phyloP scores from a whole-genome alignment of 1,140 invertebrate genomes.

The Cotesia glomerata region DNA sequence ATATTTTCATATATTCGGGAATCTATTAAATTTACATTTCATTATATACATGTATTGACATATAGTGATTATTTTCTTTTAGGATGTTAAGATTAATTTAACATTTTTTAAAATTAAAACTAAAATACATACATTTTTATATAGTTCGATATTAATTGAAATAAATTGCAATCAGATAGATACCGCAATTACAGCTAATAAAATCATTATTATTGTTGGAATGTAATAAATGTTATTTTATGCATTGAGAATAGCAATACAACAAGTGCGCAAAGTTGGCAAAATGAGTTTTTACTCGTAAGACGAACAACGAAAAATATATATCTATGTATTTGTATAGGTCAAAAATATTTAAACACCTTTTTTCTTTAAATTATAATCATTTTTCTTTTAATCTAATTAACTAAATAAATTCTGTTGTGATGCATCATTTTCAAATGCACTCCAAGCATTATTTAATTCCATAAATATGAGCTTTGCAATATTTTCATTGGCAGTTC shows the following conservation, averaged over 20 bases:
- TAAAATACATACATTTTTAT: neutral
- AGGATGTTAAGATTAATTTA: neutral
- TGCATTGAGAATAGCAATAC: constrained; percentile 30
- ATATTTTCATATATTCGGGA: constrained; percentile 60
- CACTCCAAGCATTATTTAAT: constrained; percentile 97
- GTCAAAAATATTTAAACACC: neutral
- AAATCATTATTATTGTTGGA: constrained; percentile 30
- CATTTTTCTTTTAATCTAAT: constrained; percentile 43
- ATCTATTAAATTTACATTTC: constrained; percentile 58
- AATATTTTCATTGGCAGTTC: constrained; percentile 86
- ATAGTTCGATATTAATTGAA: neutral
- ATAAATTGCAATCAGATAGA: neutral
- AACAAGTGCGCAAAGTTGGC: constrained; percentile 33
- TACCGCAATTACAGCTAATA: constrained; percentile 30
- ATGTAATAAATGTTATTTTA: constrained; percentile 35
- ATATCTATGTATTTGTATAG: neutral
- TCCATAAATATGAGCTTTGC: constrained; percentile 99
- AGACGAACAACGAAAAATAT: constrained; percentile 33
- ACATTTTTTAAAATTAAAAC: neutral
- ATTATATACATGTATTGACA: constrained; percentile 58
- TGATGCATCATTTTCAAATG: constrained; percentile 91
- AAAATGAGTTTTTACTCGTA: constrained; percentile 19
- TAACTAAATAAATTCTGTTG: constrained; percentile 84
- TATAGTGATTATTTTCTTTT: constrained; percentile 2
- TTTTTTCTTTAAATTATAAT: neutral